A percentile compares a stretch with the other conserved stretches of the same genome.
Evolutionary conservation across 1,140 invertebrate genomes (phyloP).

Genomic region (Heliconius himera): DNA sequence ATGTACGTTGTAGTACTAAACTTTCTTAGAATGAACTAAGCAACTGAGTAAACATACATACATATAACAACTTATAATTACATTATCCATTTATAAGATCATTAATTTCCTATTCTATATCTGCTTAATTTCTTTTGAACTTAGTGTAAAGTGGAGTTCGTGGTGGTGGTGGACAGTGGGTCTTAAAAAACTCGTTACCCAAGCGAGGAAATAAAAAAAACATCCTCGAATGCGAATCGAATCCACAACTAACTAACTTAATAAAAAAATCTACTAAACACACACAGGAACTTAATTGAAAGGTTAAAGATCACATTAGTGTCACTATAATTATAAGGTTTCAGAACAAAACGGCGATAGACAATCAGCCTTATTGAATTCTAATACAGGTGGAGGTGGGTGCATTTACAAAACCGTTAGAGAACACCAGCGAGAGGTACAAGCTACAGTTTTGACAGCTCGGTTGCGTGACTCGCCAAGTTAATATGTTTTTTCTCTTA

Average conservation of each 20-base stretch:
- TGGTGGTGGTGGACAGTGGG: no score
- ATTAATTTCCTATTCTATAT: no score
- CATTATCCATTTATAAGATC: no score
- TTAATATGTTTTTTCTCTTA: conserved; percentile 60
- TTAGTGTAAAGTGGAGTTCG: no score
- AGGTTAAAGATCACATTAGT: conserved; percentile 40
- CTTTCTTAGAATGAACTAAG: no score
- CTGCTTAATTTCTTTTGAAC: no score
- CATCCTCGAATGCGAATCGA: neutral
- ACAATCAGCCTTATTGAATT: conserved; percentile 34
- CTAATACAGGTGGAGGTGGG: conserved; percentile 36
- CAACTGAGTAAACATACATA: no score
- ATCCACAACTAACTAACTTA: no score
- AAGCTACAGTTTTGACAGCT: conserved; percentile 60
- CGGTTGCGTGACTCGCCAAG: conserved; percentile 63
- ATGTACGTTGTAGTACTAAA: no score
- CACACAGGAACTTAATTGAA: neutral
- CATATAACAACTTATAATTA: no score
- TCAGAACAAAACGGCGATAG: conserved; percentile 33
- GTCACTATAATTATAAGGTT: conserved; percentile 41
- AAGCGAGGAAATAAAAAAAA: neutral
- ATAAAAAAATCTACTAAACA: neutral
- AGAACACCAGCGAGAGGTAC: conserved; percentile 48
- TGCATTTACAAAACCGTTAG: conserved; percentile 48
- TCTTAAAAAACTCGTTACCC: no score